These are phyloP conservation scores for Desmodus rotundus DNA, from an alignment of 2,113 vertebrate species.

Conservation along the genomic window DNA sequence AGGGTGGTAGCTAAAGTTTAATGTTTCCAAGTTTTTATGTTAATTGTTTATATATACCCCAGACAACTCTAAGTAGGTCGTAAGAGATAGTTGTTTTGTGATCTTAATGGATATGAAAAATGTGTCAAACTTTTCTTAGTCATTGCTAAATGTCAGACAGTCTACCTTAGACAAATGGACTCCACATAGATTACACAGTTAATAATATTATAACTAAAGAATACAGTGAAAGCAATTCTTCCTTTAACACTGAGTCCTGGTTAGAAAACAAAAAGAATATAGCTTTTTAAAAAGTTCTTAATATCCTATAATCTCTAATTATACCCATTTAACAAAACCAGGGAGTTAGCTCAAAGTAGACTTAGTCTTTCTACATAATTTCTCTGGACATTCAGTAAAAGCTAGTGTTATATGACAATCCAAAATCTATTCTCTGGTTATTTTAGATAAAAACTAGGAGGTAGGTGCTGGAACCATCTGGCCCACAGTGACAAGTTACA, in stretches of 20 bases:
- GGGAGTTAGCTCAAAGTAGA: background rate
- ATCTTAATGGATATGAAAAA: background rate
- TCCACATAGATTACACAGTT: background rate
- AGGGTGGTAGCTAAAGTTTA: background rate
- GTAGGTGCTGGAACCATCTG: background rate
- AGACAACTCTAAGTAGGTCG: background rate
- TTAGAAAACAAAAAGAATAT: conserved; percentile 21
- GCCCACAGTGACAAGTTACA: background rate
- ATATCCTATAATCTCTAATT: background rate
- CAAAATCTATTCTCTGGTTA: conserved; percentile 27
- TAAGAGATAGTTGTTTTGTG: background rate
- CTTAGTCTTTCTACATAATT: background rate
- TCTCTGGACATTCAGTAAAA: background rate
- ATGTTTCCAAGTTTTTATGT: background rate
- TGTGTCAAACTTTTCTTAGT: background rate
- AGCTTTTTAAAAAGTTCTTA: background rate
- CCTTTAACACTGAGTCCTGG: background rate
- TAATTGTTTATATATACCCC: background rate
- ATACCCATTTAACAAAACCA: background rate
- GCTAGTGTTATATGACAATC: background rate
- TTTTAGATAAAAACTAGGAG: conserved; percentile 35
- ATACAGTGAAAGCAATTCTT: background rate
- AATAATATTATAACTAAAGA: background rate
- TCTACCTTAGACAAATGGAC: background rate
- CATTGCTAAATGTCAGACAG: background rate